Evolutionary conservation across 1,140 invertebrate genomes (phyloP).

Genomic region (Panagrolaimus sp.): DNA sequence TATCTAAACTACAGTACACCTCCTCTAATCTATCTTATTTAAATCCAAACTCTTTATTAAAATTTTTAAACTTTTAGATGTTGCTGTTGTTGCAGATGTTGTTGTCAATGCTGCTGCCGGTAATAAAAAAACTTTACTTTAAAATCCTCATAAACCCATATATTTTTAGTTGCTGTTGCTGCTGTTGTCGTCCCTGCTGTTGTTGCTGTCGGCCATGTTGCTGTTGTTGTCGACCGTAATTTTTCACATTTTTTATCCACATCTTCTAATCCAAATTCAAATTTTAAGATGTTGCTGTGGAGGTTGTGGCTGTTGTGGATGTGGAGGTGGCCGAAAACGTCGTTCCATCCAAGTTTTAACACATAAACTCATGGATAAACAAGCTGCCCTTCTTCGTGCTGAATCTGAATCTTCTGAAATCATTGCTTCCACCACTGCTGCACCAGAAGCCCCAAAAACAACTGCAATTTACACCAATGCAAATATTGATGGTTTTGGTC

Average conservation of each 20-base stretch:
- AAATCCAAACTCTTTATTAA: no score
- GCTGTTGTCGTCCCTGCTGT: background rate
- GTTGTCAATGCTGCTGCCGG: slow-evolving; percentile 16
- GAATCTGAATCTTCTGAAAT: background rate
- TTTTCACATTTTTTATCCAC: background rate
- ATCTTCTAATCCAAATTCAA: background rate
- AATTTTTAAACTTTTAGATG: background rate
- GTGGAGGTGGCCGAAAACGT: slow-evolving; percentile 24
- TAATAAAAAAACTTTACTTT: background rate
- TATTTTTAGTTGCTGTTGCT: background rate
- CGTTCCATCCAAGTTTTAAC: slow-evolving; percentile 20
- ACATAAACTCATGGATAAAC: slow-evolving; percentile 28
- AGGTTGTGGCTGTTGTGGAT: slow-evolving; percentile 10
- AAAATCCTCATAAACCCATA: background rate
- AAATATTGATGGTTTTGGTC: background rate
- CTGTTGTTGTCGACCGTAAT: slow-evolving; percentile 6
- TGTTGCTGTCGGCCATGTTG: background rate
- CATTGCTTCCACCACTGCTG: background rate
- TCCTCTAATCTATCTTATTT: no score
- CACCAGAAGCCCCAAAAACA: background rate
- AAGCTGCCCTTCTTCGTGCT: slow-evolving; percentile 15
- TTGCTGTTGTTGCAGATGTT: slow-evolving; percentile 10
- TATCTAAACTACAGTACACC: no score
- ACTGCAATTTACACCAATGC: slow-evolving; percentile 8
- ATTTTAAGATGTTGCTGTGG: slow-evolving; percentile 18